These are phyloP conservation scores for Ennomos erosarius DNA, from an alignment of 2,888 invertebrate genomes.

Conservation along the genomic window DNA sequence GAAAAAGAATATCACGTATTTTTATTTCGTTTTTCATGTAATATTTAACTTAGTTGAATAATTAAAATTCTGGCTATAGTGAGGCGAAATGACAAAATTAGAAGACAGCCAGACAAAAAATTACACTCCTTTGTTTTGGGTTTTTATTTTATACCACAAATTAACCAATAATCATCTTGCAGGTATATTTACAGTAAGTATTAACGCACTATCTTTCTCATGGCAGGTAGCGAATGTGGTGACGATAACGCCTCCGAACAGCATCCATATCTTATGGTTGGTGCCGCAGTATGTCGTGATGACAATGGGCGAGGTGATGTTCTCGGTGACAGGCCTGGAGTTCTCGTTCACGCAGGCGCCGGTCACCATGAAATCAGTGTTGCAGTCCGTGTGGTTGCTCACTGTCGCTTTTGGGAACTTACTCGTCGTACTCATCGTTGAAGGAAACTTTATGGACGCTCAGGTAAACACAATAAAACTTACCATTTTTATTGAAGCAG, in stretches of 20 bases:
- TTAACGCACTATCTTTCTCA: neutral
- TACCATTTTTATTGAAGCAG: no score
- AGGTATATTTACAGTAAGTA: no score
- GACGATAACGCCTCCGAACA: conserved; percentile 88
- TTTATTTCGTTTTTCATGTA: no score
- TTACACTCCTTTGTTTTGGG: no score
- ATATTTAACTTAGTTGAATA: no score
- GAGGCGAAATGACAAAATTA: no score
- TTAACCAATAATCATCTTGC: no score
- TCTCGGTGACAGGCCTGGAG: conserved; percentile 97
- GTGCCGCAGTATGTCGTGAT: conserved; percentile 97
- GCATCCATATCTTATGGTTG: conserved; percentile 93
- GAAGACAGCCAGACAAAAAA: no score
- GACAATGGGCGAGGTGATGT: conserved; percentile 97
- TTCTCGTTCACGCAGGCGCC: conserved; percentile 99
- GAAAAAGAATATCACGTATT: no score
- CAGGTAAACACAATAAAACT: conserved; percentile 84
- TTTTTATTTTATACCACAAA: no score
- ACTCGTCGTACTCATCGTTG: conserved; percentile 95
- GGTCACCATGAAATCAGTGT: conserved; percentile 95
- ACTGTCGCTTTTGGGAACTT: conserved; percentile 97
- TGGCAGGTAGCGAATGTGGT: conserved; percentile 63
- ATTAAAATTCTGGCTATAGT: no score
- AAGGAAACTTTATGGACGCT: conserved; percentile 89
- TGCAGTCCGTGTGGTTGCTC: conserved; percentile 96